Percentiles rank a stretch among this genome's conserved stretches.
phyloP scores from a whole-genome alignment of 2,797 vertebrate genomes.

The Mus minutoides region DNA sequence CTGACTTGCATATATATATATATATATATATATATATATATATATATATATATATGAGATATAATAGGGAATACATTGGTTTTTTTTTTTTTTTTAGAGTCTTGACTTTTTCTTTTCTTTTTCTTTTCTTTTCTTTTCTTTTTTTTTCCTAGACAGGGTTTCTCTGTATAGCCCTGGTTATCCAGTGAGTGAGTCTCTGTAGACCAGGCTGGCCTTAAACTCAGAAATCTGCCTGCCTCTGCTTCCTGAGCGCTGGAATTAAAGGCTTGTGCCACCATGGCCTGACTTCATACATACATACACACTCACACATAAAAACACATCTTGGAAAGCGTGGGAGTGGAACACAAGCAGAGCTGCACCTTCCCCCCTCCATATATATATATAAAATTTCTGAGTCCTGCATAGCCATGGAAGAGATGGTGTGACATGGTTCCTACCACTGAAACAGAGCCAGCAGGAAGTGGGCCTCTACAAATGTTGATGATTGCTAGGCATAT shows the following conservation, averaged over 20 bases:
- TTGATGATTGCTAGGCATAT: background rate
- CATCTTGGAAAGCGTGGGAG: background rate
- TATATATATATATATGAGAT: background rate
- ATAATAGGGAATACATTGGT: background rate
- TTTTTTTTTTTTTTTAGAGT: background rate
- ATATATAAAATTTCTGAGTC: background rate
- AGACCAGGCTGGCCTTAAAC: too few species aligned
- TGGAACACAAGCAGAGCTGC: background rate
- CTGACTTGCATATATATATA: background rate
- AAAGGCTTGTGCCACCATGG: too few species aligned
- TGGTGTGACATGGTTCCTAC: background rate
- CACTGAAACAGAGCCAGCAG: background rate
- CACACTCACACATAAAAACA: background rate
- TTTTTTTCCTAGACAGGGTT: too few species aligned
- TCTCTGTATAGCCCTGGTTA: too few species aligned
- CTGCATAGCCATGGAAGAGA: background rate
- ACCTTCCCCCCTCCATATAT: too few species aligned
- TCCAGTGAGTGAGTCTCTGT: too few species aligned
- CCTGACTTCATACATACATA: background rate
- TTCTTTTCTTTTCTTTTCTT: too few species aligned
- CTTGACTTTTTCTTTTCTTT: background rate
- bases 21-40: background rate
- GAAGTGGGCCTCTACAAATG: background rate
- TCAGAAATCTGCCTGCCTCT: too few species aligned
- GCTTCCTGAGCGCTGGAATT: too few species aligned